These are phyloP conservation scores for Erythrocercus mccallii DNA, from an alignment of 2,113 vertebrate species.

Conservation along the genomic window DNA sequence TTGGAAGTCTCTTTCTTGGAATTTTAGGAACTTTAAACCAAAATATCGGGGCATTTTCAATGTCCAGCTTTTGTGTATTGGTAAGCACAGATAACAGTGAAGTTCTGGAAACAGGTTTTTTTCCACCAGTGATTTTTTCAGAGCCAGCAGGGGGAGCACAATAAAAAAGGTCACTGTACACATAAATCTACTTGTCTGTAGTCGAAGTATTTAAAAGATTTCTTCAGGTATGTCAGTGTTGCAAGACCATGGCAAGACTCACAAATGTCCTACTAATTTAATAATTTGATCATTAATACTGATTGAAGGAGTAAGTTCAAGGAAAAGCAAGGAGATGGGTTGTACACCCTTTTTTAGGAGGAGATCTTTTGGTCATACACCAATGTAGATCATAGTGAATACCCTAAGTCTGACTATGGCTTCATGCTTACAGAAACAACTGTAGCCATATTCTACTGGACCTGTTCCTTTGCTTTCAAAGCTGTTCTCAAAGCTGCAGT, in stretches of 20 bases:
- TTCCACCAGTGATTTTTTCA: not conserved
- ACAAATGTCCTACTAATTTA: not conserved
- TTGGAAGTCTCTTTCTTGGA: not conserved
- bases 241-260: not conserved
- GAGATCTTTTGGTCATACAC: not conserved
- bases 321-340: not conserved
- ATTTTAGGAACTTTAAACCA: not conserved
- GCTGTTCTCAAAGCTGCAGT: not conserved
- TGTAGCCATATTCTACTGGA: not conserved
- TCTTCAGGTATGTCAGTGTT: not conserved
- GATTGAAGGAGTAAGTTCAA: not conserved
- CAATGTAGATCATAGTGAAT: not conserved
- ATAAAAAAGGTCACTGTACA: not conserved
- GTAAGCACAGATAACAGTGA: not conserved
- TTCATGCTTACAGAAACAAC: not conserved
- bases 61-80: not conserved
- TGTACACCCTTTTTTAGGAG: not conserved
- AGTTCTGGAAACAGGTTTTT: not conserved
- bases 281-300: not conserved
- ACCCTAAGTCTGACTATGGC: not conserved
- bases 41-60: not conserved
- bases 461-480: not conserved
- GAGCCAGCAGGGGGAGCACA: slow-evolving; percentile 52
- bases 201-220: not conserved
- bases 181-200: not conserved